Conservation (phyloP, 2,888 invertebrate genomes). For the Leptinotarsa peninsularis region DNA sequence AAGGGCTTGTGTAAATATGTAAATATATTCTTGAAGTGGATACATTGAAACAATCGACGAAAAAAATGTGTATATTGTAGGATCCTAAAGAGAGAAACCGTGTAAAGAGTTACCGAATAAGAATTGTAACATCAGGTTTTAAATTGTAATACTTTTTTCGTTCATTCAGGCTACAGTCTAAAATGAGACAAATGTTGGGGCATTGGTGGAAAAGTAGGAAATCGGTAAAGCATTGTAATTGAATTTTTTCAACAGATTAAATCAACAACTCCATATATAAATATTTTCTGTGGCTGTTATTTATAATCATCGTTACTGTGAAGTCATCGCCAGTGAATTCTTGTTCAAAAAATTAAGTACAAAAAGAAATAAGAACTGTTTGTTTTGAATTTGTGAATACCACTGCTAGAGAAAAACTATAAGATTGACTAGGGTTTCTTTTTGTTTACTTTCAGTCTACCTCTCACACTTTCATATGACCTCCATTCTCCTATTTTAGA, state of each 20-base stretch:
- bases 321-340: background rate
- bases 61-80: conserved; percentile 20
- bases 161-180: background rate
- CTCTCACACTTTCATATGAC: background rate
- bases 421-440: too few relatives aligned
- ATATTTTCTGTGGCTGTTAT: background rate
- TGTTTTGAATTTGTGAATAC: too few relatives aligned
- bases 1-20: conserved; percentile 57
- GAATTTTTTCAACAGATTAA: too few relatives aligned
- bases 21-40: conserved; percentile 54
- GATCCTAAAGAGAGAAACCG: conserved; percentile 16
- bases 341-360: background rate
- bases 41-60: conserved; percentile 51
- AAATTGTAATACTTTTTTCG: conserved; percentile 11
- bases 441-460: too few relatives aligned
- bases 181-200: conserved; percentile 22
- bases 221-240: background rate
- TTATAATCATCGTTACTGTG: background rate
- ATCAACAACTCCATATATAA: background rate
- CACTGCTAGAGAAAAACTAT: too few relatives aligned
- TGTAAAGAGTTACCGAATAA: conserved; percentile 8
- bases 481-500: background rate
- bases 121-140: conserved; percentile 10
- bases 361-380: background rate
- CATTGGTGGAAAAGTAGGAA: background rate